Evolutionary conservation across 2,888 invertebrate genomes (phyloP), one percentile per base, ranked within the genome.

Genomic region (Bimastos eiseni): DNA sequence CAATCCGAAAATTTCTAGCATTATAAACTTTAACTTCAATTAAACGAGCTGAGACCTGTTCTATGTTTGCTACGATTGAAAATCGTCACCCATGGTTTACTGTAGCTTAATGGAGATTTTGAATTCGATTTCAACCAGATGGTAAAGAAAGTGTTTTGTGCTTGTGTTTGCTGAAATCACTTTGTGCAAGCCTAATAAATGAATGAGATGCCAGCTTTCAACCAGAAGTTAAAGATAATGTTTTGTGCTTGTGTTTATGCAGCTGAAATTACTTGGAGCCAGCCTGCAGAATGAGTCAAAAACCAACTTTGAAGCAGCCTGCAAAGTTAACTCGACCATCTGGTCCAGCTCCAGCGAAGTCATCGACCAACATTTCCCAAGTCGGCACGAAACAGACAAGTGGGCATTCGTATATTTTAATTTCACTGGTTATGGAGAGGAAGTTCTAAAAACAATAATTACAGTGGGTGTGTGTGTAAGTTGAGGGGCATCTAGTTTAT

Each of bases 201-300:
- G 70, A 70, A n/a, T 11, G 11, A 70, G n/a, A 70, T n/a, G n/a
- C n/a, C n/a, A 70, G n/a, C 70, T 30, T 70, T 70, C n/a, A 70
- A 70, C 30, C n/a, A 70, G 70, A 70, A n/a, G 30, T 8, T 70
- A 70, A 70, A 70, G 70, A 70, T 70, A 70, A n/a, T 70, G 70
- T 30, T 70, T 70, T 70, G 30, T 70, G 70, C n/a, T n/a, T 70
- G 30, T n/a, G 11, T n/a, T 70, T 70, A 21, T n/a, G 30, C 70
- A 70, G 70, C n/a, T n/a, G n/a, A 70, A 70, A n/a, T 70, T n/a
- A 70, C 70, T 30, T 70, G 70, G 70, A 70, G 70, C 70, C 70
- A 70, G n/a, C 13, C 0, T 70, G 8, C 30, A 70, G 70, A 70
- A 70, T 70, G 70, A 70, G 70, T 11, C 70, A 70, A 8, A 70